Conservation (phyloP, 1,140 invertebrate species). For the Aporrectodea caliginosa region DNA sequence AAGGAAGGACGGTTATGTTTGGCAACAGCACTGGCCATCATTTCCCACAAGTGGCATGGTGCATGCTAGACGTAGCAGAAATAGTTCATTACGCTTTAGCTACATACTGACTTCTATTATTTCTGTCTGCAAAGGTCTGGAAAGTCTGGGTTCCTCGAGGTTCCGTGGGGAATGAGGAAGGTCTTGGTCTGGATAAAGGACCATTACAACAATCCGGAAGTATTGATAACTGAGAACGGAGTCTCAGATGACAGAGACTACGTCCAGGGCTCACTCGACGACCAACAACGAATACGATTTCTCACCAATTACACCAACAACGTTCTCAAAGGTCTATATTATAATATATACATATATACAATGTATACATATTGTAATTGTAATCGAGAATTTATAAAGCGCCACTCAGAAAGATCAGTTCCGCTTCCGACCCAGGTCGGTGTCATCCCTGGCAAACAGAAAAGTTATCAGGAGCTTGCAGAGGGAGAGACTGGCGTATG, state of each 20-base stretch:
- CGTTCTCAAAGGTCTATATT: neutral
- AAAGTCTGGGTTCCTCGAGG: conserved; percentile 33
- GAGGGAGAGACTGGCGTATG: neutral
- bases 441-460: neutral
- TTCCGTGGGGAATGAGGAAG: conserved; percentile 67
- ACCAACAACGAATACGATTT: neutral
- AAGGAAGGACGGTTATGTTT: neutral
- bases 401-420: no score
- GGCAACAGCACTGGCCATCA: neutral
- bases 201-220: conserved; percentile 62
- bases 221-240: conserved; percentile 72
- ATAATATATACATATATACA: neutral
- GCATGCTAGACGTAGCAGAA: no score
- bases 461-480: no score
- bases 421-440: neutral
- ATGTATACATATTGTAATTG: neutral
- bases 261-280: neutral
- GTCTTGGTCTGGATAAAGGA: conserved; percentile 64
- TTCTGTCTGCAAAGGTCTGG: neutral
- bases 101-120: no score
- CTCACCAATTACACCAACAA: neutral
- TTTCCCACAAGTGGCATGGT: neutral
- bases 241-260: conserved; percentile 50
- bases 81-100: no score
- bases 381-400: no score